Conservation (phyloP, 2,797 vertebrate species). For the Paratrypauchen microcephalus region DNA sequence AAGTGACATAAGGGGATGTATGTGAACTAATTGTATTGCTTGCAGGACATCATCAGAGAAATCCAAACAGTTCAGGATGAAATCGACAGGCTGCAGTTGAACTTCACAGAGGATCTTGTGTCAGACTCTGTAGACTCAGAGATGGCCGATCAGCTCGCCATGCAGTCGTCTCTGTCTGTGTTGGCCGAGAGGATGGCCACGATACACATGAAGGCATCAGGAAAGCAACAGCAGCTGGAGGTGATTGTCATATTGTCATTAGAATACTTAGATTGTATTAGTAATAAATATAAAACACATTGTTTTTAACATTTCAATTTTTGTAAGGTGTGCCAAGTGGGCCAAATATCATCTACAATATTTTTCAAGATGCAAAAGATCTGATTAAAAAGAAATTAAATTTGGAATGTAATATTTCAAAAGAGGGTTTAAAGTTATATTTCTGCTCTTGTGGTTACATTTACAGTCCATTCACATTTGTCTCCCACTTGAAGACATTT, state of each 20-base stretch:
- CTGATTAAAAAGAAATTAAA: too few species aligned
- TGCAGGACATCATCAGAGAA: conserved; percentile 87
- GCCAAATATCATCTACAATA: not conserved
- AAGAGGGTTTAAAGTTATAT: too few species aligned
- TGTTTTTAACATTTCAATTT: too few species aligned
- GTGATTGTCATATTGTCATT: conserved; percentile 58
- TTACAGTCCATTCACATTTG: not conserved
- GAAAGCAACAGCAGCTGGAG: conserved; percentile 91
- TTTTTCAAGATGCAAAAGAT: not conserved
- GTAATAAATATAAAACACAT: too few species aligned
- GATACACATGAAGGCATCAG: conserved; percentile 94
- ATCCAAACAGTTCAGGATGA: conserved; percentile 91
- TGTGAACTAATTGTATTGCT: not conserved
- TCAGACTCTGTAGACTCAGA: conserved; percentile 81
- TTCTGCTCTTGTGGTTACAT: too few species aligned
- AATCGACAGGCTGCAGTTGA: conserved; percentile 85
- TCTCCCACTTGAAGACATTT: not conserved
- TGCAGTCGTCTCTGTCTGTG: conserved; percentile 92
- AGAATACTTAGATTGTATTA: not conserved
- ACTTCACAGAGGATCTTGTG: conserved; percentile 84
- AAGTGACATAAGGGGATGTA: not conserved
- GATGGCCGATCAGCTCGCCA: conserved; percentile 82
- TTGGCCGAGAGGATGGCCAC: conserved; percentile 94
- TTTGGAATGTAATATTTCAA: not conserved
- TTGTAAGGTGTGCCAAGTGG: too few species aligned